Evolutionary conservation across 2,797 vertebrate species (phyloP).

Genomic region (Crocidura indochinensis): DNA sequence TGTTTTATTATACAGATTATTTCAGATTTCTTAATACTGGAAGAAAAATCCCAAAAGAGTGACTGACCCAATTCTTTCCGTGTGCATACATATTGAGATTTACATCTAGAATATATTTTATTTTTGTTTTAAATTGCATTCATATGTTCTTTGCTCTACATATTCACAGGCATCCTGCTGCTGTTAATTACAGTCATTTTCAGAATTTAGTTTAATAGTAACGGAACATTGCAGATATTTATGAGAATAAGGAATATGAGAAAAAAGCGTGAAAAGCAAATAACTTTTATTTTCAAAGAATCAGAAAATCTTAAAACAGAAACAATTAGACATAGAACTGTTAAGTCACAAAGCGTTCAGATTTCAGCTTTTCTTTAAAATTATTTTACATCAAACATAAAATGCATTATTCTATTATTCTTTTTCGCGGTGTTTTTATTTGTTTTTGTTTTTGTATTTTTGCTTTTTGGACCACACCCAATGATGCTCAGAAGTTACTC

Average conservation of each 20-base stretch:
- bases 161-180: background rate
- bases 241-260: background rate
- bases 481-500: too few species aligned
- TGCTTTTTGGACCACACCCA: too few species aligned
- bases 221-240: background rate
- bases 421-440: too few species aligned
- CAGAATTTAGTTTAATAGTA: background rate
- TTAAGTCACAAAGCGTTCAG: background rate
- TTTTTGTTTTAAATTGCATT: background rate
- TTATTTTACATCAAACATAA: conserved; percentile 57
- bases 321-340: background rate
- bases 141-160: background rate
- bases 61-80: background rate
- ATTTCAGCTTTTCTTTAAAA: background rate
- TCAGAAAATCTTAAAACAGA: background rate
- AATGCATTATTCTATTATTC: conserved; percentile 91
- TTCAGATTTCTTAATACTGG: background rate
- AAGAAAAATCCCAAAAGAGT: background rate
- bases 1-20: too few species aligned
- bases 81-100: background rate
- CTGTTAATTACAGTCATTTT: background rate
- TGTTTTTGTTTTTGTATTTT: too few species aligned
- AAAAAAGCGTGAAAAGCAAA: background rate
- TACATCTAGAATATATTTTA: background rate
- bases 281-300: background rate